Evolutionary conservation across 2,113 vertebrate species (phyloP).

Genomic region (Stegastes partitus): DNA sequence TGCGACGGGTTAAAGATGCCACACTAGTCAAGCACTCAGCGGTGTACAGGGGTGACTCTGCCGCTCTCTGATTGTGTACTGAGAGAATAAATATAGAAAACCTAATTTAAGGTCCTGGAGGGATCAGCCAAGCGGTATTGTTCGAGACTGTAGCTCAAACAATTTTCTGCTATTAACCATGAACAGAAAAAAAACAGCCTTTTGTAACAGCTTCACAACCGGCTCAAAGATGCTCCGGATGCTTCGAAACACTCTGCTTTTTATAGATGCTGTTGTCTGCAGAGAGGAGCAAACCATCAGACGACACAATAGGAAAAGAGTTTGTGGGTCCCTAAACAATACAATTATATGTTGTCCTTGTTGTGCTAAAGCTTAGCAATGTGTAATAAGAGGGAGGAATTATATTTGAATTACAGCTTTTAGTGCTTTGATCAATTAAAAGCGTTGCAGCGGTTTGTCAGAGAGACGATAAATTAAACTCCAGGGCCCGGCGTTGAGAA

Average conservation of each 20-base stretch:
- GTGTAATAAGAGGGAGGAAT: neutral
- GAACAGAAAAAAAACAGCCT: slow-evolving; percentile 20
- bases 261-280: slow-evolving; percentile 14
- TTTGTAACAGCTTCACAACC: neutral
- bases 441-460: slow-evolving; percentile 8
- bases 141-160: slow-evolving; percentile 16
- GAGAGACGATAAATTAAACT: slow-evolving; percentile 1
- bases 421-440: slow-evolving; percentile 18
- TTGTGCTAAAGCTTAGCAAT: neutral
- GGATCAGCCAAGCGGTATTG: slow-evolving; percentile 27
- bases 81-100: slow-evolving; percentile 56
- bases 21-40: slow-evolving; percentile 21
- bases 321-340: neutral
- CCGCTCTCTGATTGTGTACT: slow-evolving; percentile 18
- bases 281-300: neutral
- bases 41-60: slow-evolving; percentile 28
- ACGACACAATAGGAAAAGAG: neutral
- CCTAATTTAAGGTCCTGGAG: slow-evolving; percentile 25
- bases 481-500: neutral
- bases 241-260: slow-evolving; percentile 15
- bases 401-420: neutral
- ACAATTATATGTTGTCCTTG: neutral
- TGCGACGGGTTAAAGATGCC: slow-evolving; percentile 36
- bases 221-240: slow-evolving; percentile 1
- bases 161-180: slow-evolving; percentile 44